Evolutionary conservation across 1,140 invertebrate species (phyloP), one percentile per base, ranked within the genome.

Genomic region (Orussus abietinus): DNA sequence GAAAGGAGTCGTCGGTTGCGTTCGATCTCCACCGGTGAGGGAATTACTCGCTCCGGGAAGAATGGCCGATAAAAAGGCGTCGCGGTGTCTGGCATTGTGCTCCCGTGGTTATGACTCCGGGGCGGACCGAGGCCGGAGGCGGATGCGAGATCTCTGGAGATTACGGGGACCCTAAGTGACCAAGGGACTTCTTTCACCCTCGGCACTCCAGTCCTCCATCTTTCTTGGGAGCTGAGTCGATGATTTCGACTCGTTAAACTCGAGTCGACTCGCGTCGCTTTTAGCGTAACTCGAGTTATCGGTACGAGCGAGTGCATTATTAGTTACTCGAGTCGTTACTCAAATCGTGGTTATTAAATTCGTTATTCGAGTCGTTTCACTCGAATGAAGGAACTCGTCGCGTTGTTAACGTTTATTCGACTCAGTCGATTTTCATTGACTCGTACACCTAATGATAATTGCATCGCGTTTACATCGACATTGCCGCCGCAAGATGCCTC

Each of bases 1-100:
- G 31, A 7, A 32, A 10, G 12, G 3, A 14, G 6, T 32, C 30
- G 30, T 32, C 7, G 17, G 31, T 12, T 28, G 25, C 25, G 12
- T 28, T 12, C n/a, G n/a, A n/a, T n/a, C n/a, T n/a, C n/a, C n/a
- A n/a, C n/a, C n/a, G n/a, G n/a, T n/a, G n/a, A n/a, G n/a, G n/a
- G n/a, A 63, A 60, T 64, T 59, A 64, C 59, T 64, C 58, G 57
- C n/a, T n/a, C n/a, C 37, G 51, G 50, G 49, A 54, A 54, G 56
- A 58, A 60, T 57, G 60, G 49, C 51, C n/a, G 36, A 46, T 60
- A 58, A 58, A 59, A 60, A 59, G 59, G 51, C 46, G 53, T 26
- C 38, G 31, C 44, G 47, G 51, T 49, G 45, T 43, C 43, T 31
- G 52, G 43, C 38, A 64, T 64, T 63, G 58, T 64, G 51, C 41